Conservation (phyloP, 2,888 invertebrate species). For the Tetropium fuscum region DNA sequence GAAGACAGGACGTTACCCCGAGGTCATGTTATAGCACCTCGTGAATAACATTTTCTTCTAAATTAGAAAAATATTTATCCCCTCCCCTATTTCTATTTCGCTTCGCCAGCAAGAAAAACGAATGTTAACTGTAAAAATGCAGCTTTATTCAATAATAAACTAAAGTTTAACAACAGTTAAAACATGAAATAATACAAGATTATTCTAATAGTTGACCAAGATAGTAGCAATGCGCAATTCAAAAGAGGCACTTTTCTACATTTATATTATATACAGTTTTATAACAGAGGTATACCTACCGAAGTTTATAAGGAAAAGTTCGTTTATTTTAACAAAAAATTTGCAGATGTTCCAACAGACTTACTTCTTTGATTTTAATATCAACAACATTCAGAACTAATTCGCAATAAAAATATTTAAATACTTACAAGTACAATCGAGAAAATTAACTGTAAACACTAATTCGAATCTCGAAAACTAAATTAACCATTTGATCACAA, state of each 20-base stretch:
- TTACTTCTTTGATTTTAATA: slow-evolving; percentile 5
- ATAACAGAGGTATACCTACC: slow-evolving; percentile 28
- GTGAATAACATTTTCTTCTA: too few species aligned
- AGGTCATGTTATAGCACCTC: too few species aligned
- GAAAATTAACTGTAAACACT: too few species aligned
- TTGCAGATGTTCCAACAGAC: neutral
- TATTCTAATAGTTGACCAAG: slow-evolving; percentile 64
- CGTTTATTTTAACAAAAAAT: slow-evolving; percentile 1
- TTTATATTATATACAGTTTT: slow-evolving; percentile 61
- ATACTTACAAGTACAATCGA: too few species aligned
- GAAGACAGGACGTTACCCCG: too few species aligned
- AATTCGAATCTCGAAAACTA: too few species aligned
- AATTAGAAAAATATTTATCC: too few species aligned
- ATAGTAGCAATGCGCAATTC: slow-evolving; percentile 65
- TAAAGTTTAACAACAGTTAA: slow-evolving; percentile 64
- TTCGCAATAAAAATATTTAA: too few species aligned
- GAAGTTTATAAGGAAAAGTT: slow-evolving; percentile 19
- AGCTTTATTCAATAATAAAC: slow-evolving; percentile 64
- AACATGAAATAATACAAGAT: slow-evolving; percentile 61
- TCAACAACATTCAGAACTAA: too few species aligned
- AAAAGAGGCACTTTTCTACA: slow-evolving; percentile 66
- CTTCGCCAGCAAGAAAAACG: slow-evolving; percentile 1
- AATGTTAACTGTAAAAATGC: slow-evolving; percentile 62
- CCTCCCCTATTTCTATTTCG: too few species aligned
- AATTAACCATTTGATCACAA: too few species aligned